Conservation (phyloP, 2,113 vertebrate species). For the Callipepla californica region DNA sequence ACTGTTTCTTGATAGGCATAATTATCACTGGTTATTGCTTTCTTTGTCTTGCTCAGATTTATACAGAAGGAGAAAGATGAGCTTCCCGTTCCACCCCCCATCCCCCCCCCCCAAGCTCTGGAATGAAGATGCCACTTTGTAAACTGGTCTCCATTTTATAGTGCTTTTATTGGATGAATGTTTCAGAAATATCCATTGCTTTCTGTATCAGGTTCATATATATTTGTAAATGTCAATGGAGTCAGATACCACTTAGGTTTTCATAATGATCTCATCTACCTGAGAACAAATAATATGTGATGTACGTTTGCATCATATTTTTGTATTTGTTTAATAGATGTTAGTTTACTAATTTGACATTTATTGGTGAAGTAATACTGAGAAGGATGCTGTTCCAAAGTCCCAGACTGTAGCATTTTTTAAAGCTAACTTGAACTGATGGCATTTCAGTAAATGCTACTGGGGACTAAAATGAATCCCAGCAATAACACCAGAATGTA, state of each 20-base stretch:
- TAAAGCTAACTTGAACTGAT: not conserved
- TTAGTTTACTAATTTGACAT: not conserved
- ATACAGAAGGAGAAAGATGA: not conserved
- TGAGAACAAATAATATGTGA: not conserved
- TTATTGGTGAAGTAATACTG: not conserved
- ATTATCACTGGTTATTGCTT: not conserved
- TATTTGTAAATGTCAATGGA: not conserved
- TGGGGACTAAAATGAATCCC: not conserved
- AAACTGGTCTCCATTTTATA: not conserved
- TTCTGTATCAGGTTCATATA: not conserved
- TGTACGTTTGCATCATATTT: not conserved
- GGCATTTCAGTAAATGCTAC: not conserved
- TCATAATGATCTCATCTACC: too few species aligned
- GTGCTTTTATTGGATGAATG: not conserved
- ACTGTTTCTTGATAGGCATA: not conserved
- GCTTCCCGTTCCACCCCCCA: too few species aligned
- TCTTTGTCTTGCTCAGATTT: not conserved
- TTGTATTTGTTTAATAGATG: not conserved
- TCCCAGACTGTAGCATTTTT: not conserved
- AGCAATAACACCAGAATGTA: not conserved
- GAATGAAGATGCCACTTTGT: not conserved
- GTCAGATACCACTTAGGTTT: not conserved
- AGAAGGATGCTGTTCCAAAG: not conserved
- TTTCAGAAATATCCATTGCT: accelerated
- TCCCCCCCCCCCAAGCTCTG: too few species aligned